Base-by-base conservation (phyloP, 2,113 vertebrate genomes). In the Uria aalge region DNA sequence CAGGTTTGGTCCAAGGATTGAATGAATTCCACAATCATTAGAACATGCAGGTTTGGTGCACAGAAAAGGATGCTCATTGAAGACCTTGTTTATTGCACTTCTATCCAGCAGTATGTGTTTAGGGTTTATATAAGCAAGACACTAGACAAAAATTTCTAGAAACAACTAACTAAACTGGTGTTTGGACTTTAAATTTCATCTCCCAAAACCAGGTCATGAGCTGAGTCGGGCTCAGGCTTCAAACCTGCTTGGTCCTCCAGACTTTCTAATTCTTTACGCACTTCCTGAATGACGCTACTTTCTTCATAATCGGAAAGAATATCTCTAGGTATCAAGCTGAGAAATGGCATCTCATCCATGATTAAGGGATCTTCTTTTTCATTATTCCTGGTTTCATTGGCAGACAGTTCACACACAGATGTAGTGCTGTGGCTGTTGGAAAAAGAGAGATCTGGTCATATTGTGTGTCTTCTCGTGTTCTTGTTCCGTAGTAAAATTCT, bases 231-330 rank as follows among this genome's bases (percentile, higher is more conserved):
- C 85, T 96, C 96, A 36, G 67, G 64, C 59, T 87, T 60, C 19
- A 96, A 66, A 10, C 73, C 95, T 72, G 90, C 88, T 19, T 96
- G 80, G 24, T 95, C 87, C 68, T 98, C 98, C 86, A 98, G 93
- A 26, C 87, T 96, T 80, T 98, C 95, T 81, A 98, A 96, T 71
- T 98, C 97, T 81, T 88, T 97, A 3, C 73, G 97, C 50, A 98
- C 96, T 84, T 97, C 97, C 87, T 97, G 96, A 21, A 97, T 81
- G 67, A 98, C 66, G 5, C 96, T 95, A 4, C 84, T 97, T 1
- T 97, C 98, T 57, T 97, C 97, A 0, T 97, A 97, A 13, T 96
- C 97, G 0, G 88, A 85, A 5, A 93, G 95, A 29, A 36, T 81
- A 6, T 97, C 97, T 23, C 94, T 62, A 63, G 96, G 92, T 66